Conservation (phyloP, 2,797 vertebrate species). For the Caiman crocodilus region DNA sequence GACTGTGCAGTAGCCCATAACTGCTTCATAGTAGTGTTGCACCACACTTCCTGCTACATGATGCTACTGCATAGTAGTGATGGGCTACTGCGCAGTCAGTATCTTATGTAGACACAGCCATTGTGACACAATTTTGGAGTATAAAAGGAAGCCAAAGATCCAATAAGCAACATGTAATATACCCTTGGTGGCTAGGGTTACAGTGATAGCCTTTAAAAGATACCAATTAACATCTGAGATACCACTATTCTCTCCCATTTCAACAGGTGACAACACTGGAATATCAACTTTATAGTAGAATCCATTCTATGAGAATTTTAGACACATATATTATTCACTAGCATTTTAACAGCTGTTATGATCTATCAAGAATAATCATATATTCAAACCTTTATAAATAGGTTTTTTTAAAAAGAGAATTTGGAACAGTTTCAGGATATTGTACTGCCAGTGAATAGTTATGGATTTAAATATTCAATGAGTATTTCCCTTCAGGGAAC, state of each 20-base stretch:
- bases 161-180: not conserved
- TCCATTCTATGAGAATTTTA: not conserved
- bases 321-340: slow-evolving; percentile 27
- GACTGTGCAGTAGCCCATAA: too few species aligned
- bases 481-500: slow-evolving; percentile 63
- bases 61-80: too few species aligned
- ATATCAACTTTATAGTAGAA: not conserved
- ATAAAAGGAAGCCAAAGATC: not conserved
- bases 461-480: slow-evolving; percentile 27
- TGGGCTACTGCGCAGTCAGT: too few species aligned
- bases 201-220: not conserved
- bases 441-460: slow-evolving; percentile 40
- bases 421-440: slow-evolving; percentile 41
- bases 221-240: slow-evolving; percentile 26
- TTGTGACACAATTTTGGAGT: not conserved
- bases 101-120: too few species aligned
- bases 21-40: too few species aligned
- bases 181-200: not conserved
- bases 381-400: slow-evolving; percentile 13
- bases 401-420: slow-evolving; percentile 47
- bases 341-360: slow-evolving; percentile 28
- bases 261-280: not conserved
- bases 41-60: too few species aligned
- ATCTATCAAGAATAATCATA: slow-evolving; percentile 42
- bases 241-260: not conserved